Evolutionary conservation across 2,888 invertebrate genomes (phyloP), one percentile per base, ranked within the genome.

Genomic region (Nomada ferruginata): DNA sequence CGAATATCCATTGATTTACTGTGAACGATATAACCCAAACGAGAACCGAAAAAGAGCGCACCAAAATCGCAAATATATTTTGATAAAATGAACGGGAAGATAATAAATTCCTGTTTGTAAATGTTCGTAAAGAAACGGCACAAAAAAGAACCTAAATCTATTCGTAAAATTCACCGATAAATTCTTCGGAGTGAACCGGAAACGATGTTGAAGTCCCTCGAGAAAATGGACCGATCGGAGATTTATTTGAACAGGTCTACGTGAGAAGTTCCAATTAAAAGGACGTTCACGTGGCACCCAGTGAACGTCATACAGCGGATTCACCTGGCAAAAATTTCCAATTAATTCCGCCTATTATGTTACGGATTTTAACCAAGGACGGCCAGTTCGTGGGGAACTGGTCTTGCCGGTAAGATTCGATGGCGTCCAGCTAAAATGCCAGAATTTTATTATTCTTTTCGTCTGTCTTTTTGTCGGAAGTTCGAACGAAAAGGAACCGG

Each of bases 301-400:
- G 68, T 4, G 71, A 76, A 80, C 80, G 73, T 80, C 74, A 9
- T n/a, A 65, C 74, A 65, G 44, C 53, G 59, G 68, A 66, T 26
- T n/a, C 36, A n/a, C 11, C 26, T 13, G 50, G 55, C 13, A 78
- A 73, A 79, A 79, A 79, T 75, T 26, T 50, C 55, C 74, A 76
- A 87, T 87, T 85, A 87, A 87, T 87, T 85, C 82, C 76, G 55
- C 23, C 79, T 85, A 85, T 87, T 82, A 87, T 76, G 82, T 78
- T 84, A 82, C 82, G 79, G 71, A 74, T 84, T 85, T 79, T 80
- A 75, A 36, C 47, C 81, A 81, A 87, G 87, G 84, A 60, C 79
- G 83, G 13, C 84, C 42, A 57, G 82, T 85, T 77, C 78, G 66
- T 61, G 29, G 76, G 70, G 64, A 85, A 81, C 82, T 71, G 80